Evolutionary conservation across 2,113 vertebrate species (phyloP).

Genomic region (Oxyura jamaicensis): DNA sequence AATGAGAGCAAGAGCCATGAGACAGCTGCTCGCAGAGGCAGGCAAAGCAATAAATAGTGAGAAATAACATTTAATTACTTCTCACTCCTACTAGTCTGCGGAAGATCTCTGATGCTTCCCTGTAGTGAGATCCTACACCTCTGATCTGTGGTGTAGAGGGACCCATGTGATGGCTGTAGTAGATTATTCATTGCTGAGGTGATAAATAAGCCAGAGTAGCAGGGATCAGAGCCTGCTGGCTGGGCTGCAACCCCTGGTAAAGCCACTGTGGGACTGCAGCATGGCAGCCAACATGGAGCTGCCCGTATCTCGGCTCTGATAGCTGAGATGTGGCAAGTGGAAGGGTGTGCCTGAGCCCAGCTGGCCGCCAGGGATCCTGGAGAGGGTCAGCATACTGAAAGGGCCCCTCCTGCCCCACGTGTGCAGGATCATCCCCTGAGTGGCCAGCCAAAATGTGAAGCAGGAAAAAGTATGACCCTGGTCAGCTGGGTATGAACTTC

Average conservation of each 20-base stretch:
- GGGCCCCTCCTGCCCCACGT: background rate
- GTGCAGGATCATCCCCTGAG: background rate
- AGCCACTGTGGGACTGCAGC: background rate
- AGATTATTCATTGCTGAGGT: background rate
- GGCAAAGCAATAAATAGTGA: background rate
- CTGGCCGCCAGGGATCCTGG: background rate
- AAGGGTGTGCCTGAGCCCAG: background rate
- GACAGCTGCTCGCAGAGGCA: conserved; percentile 17
- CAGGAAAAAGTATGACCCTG: background rate
- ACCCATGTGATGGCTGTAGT: fast-evolving
- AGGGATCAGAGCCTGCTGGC: background rate
- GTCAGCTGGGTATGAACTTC: background rate
- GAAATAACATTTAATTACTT: conserved; percentile 25
- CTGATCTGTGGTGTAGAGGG: background rate
- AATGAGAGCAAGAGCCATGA: background rate
- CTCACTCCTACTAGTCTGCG: background rate
- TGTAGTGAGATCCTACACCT: background rate
- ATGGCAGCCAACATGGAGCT: background rate
- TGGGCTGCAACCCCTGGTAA: background rate
- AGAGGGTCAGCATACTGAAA: background rate
- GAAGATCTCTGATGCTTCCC: background rate
- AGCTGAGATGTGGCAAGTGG: background rate
- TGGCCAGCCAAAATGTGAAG: background rate
- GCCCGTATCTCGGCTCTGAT: background rate
- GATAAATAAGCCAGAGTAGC: background rate